These are phyloP conservation scores for Epizoanthus rinbou DNA, from an alignment of 92 coral and sea anemone species.

Conservation along the genomic window DNA sequence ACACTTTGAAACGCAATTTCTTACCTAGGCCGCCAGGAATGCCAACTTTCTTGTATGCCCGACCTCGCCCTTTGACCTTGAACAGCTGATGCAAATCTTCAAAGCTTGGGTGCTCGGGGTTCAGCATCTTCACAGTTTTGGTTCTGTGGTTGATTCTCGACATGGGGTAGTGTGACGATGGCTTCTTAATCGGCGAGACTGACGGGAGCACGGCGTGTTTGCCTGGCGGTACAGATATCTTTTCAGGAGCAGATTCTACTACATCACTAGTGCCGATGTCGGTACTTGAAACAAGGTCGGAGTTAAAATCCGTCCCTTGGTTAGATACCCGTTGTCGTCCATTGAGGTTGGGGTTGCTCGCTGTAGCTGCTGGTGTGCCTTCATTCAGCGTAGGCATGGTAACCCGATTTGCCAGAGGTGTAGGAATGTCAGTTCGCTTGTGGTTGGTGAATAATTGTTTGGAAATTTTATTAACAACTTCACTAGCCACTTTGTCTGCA, in stretches of 20 bases:
- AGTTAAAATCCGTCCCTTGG: not conserved
- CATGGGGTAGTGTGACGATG: not conserved
- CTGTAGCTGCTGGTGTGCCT: not conserved
- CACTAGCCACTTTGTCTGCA: constrained; percentile 34
- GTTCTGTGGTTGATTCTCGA: not conserved
- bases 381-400: constrained; percentile 19
- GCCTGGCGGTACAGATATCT: not conserved
- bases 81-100: constrained; percentile 51
- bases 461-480: constrained; percentile 34
- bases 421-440: constrained; percentile 33
- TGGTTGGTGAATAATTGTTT: constrained; percentile 7
- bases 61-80: constrained; percentile 25
- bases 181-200: not conserved
- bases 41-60: constrained; percentile 38
- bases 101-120: constrained; percentile 43
- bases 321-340: not conserved
- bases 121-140: not conserved
- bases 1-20: not conserved
- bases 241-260: not conserved
- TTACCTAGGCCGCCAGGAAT: constrained; percentile 36
- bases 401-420: not conserved
- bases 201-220: not conserved
- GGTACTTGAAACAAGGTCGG: not conserved
- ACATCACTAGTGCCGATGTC: not conserved
- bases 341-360: not conserved